Evolutionary conservation across 2,888 invertebrate species (phyloP).

Genomic region (Catocala nupta): DNA sequence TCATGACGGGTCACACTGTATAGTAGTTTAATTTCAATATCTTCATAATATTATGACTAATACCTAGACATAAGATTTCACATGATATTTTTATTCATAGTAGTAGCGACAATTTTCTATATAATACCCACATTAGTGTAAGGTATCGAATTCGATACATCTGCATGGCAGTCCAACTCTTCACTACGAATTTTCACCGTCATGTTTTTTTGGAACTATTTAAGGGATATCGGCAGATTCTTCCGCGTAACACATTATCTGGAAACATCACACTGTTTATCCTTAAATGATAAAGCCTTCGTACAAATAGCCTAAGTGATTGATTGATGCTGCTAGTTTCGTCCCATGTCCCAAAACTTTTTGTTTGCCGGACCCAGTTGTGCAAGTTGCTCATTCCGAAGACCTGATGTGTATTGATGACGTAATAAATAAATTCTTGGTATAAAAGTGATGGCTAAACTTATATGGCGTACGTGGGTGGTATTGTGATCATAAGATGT

Average conservation of each 20-base stretch:
- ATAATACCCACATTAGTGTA: no score
- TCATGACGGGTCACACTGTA: no score
- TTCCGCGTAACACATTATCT: background rate
- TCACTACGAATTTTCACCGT: background rate
- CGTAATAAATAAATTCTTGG: constrained; percentile 25
- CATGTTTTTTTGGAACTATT: background rate
- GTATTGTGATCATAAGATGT: background rate
- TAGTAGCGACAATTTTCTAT: no score
- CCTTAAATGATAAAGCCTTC: constrained; percentile 29
- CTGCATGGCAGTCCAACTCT: background rate
- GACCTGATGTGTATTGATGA: constrained; percentile 45
- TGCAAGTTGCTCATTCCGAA: constrained; percentile 46
- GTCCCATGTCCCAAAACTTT: constrained; percentile 66
- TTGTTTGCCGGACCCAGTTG: constrained; percentile 65
- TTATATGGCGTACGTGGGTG: background rate
- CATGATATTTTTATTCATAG: no score
- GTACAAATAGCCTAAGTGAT: constrained; percentile 65
- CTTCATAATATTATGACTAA: no score
- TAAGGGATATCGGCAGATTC: background rate
- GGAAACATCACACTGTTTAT: constrained; percentile 20
- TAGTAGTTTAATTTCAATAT: no score
- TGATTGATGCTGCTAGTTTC: constrained; percentile 71
- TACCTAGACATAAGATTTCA: no score
- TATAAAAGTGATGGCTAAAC: background rate
- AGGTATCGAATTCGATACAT: no score